Conservation (phyloP, 1,140 invertebrate species). For the Dendrolimus kikuchii region DNA sequence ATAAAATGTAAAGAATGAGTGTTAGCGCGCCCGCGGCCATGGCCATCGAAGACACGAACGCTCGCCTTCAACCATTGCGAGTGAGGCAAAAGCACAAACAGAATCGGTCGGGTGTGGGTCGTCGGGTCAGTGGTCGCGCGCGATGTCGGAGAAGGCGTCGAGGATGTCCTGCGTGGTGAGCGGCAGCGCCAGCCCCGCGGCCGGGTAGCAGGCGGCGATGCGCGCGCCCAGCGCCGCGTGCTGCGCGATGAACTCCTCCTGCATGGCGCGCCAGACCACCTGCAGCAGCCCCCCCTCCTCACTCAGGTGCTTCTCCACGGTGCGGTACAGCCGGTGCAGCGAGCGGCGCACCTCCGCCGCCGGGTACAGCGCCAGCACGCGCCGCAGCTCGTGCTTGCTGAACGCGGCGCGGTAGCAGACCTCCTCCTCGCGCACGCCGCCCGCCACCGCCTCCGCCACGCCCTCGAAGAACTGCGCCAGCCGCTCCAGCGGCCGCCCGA, state of each 20-base stretch:
- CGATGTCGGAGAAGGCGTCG: slow-evolving; percentile 98
- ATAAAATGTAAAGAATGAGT: too few species aligned
- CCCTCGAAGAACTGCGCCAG: slow-evolving; percentile 93
- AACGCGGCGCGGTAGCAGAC: slow-evolving; percentile 98
- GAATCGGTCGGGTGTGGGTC: too few species aligned
- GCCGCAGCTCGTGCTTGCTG: slow-evolving; percentile 96
- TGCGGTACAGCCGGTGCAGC: slow-evolving; percentile 94
- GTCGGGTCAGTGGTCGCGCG: slow-evolving; percentile 76
- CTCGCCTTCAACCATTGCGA: too few species aligned
- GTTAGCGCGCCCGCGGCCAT: too few species aligned
- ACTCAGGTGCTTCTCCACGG: slow-evolving; percentile 97
- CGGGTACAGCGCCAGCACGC: slow-evolving; percentile 97
- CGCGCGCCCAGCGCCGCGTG: slow-evolving; percentile 95
- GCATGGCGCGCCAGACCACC: slow-evolving; percentile 99
- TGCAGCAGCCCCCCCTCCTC: slow-evolving; percentile 96
- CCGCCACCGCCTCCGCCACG: slow-evolving; percentile 91
- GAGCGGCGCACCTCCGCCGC: slow-evolving; percentile 96
- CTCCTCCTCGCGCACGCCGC: slow-evolving; percentile 97
- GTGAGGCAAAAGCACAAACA: too few species aligned
- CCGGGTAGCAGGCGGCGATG: slow-evolving; percentile 97
- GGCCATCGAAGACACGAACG: too few species aligned
- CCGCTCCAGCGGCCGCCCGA: slow-evolving; percentile 96
- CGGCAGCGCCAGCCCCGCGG: slow-evolving; percentile 94
- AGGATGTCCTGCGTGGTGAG: slow-evolving; percentile 98
- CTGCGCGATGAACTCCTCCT: slow-evolving; percentile 98